Conservation (phyloP, 2,113 vertebrate species). For the Ameiurus melas region DNA sequence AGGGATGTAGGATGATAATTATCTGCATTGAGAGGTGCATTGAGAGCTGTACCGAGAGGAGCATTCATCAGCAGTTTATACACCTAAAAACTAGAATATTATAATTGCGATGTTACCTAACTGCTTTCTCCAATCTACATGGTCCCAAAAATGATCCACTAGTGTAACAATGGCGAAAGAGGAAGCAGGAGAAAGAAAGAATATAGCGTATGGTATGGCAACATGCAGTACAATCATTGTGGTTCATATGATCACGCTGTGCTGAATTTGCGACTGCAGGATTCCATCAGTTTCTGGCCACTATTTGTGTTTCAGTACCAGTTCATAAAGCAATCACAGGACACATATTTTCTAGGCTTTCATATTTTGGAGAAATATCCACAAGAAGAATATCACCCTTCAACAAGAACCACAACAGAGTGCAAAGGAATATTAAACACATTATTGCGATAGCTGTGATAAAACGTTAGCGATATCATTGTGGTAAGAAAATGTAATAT, state of each 20-base stretch:
- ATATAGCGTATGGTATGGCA: background rate
- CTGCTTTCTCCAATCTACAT: background rate
- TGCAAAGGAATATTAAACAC: background rate
- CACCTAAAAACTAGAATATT: background rate
- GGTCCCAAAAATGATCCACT: background rate
- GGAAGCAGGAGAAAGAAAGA: background rate
- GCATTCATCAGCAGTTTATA: background rate
- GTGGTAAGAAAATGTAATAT: background rate
- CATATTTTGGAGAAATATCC: background rate
- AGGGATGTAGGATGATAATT: background rate
- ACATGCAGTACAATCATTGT: background rate
- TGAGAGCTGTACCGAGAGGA: background rate
- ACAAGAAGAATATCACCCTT: background rate
- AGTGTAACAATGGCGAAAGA: background rate
- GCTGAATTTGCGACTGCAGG: background rate
- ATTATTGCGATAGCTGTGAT: background rate
- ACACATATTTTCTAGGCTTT: background rate
- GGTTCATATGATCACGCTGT: background rate
- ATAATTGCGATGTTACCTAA: background rate
- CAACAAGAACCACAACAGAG: background rate
- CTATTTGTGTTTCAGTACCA: conserved; percentile 3
- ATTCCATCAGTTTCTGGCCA: background rate
- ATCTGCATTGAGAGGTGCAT: background rate
- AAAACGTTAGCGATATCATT: background rate
- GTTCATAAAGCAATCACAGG: background rate